A percentile compares a stretch with the other conserved stretches of the same genome.
Conservation (phyloP, 2,888 invertebrate genomes). For the Tanytarsus gracilentus region DNA sequence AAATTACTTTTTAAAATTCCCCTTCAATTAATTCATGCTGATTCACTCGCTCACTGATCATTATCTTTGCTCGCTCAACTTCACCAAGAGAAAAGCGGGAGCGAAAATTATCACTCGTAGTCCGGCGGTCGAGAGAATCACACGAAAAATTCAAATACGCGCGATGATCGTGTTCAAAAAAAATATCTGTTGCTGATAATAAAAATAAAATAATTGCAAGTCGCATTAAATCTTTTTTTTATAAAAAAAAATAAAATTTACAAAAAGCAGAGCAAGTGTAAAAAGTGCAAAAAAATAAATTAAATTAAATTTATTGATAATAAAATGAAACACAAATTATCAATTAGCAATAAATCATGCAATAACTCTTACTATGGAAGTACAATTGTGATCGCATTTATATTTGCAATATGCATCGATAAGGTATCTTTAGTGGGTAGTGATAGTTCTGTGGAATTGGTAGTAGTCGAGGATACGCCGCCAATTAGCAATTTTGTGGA, state of each 20-base stretch:
- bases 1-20: too few relatives aligned
- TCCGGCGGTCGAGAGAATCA: neutral
- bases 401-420: neutral
- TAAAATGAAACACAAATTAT: slow-evolving; percentile 25
- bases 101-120: too few relatives aligned
- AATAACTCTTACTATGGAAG: slow-evolving; percentile 10
- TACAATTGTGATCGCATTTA: slow-evolving; percentile 12
- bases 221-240: too few relatives aligned
- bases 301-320: neutral
- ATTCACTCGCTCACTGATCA: too few relatives aligned
- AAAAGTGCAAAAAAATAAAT: neutral
- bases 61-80: too few relatives aligned
- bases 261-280: neutral
- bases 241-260: neutral
- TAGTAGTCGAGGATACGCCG: neutral
- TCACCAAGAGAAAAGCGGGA: too few relatives aligned
- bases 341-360: slow-evolving; percentile 17
- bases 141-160: slow-evolving; percentile 3
- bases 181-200: neutral
- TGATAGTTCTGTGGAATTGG: neutral
- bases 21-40: too few relatives aligned
- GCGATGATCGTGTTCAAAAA: neutral
- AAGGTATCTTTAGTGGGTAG: neutral
- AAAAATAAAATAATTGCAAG: too few relatives aligned
- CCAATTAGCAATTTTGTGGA: slow-evolving; percentile 8